Evolutionary conservation across 2,797 vertebrate species (phyloP).

Genomic region (Microhierax caerulescens): DNA sequence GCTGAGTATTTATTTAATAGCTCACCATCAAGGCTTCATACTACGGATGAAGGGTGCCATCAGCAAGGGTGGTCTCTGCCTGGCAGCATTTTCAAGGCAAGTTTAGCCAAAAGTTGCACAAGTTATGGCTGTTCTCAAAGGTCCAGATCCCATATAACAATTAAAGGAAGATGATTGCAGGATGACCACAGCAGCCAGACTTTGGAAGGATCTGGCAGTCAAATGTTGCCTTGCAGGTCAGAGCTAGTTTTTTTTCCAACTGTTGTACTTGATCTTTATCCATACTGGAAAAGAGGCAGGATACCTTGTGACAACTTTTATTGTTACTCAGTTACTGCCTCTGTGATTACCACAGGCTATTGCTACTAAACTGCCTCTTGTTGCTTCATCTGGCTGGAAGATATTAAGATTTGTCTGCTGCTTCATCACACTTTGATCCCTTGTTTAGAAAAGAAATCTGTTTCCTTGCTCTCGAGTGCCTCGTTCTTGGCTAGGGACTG

Average conservation of each 20-base stretch:
- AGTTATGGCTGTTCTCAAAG: neutral
- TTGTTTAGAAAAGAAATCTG: constrained; percentile 52
- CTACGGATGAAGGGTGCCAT: neutral
- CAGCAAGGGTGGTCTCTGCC: constrained; percentile 34
- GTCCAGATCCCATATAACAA: neutral
- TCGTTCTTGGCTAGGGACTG: constrained; percentile 5
- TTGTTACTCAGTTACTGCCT: neutral
- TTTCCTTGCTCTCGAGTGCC: constrained; percentile 18
- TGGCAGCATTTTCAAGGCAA: constrained; percentile 30
- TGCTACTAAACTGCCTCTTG: neutral
- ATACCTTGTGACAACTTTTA: constrained; percentile 26
- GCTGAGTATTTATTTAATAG: neutral
- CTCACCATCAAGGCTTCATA: neutral
- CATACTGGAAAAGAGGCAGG: neutral
- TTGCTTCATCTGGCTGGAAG: constrained; percentile 56
- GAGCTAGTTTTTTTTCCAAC: neutral
- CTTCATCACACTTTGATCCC: constrained; percentile 45
- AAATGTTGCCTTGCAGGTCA: neutral
- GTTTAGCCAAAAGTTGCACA: neutral
- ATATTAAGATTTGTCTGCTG: constrained; percentile 13
- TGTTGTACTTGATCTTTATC: constrained; percentile 1
- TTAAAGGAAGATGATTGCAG: neutral
- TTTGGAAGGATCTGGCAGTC: neutral
- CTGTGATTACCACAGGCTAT: neutral
- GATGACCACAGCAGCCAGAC: neutral